These are phyloP conservation scores for Dromius quadrimaculatus DNA, from an alignment of 2,888 invertebrate species.

Conservation along the genomic window DNA sequence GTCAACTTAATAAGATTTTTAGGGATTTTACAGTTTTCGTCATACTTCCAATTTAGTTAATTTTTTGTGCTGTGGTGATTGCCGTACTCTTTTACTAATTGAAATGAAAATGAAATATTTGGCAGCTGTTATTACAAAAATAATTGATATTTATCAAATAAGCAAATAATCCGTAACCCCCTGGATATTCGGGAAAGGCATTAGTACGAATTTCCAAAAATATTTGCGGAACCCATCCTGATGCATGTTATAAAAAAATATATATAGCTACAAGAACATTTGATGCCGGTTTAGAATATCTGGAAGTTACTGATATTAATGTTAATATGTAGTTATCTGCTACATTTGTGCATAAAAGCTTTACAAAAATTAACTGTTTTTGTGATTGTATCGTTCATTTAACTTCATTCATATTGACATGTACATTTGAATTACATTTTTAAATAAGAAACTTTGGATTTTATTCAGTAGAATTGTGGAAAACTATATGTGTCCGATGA, in stretches of 20 bases:
- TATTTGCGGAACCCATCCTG: too few relatives aligned
- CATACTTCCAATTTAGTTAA: not conserved
- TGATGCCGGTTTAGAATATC: conserved; percentile 21
- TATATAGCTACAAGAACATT: too few relatives aligned
- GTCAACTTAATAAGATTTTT: conserved; percentile 1
- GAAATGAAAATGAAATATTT: conserved; percentile 12
- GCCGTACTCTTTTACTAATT: conserved; percentile 28
- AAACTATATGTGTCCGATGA: conserved; percentile 26
- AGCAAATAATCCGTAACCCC: too few relatives aligned
- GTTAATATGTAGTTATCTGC: conserved; percentile 5
- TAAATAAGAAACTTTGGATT: conserved; percentile 16
- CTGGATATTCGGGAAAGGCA: too few relatives aligned
- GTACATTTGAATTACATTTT: conserved; percentile 31
- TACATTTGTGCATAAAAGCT: conserved; percentile 20
- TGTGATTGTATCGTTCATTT: conserved; percentile 9
- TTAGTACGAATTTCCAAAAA: too few relatives aligned
- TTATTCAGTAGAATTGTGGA: conserved; percentile 10
- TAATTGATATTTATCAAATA: too few relatives aligned
- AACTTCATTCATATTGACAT: conserved; percentile 6
- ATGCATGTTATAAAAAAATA: too few relatives aligned
- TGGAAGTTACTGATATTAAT: conserved; percentile 4
- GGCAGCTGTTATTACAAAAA: conserved; percentile 30
- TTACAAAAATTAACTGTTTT: conserved; percentile 15
- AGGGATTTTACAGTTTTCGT: not conserved
- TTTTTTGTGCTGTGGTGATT: conserved; percentile 17